These are phyloP conservation scores for Meteorus sp. DNA, from an alignment of 1,140 invertebrate species.

Conservation along the genomic window DNA sequence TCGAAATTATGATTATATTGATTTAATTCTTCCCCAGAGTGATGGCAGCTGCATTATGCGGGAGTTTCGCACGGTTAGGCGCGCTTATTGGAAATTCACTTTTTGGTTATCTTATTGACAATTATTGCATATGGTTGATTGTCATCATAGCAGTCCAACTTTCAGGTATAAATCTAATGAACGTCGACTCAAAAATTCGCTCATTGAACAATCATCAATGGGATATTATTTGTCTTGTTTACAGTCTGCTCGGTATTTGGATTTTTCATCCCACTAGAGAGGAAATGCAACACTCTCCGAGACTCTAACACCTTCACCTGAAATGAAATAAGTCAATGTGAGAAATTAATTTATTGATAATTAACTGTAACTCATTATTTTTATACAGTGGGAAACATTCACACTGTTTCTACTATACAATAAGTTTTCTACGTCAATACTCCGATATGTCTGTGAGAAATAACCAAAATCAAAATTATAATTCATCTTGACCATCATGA, in stretches of 20 bases:
- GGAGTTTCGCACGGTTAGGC: constrained; percentile 38
- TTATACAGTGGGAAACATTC: too few species aligned
- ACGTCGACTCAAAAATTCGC: too few species aligned
- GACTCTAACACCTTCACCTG: neutral
- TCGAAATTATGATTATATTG: neutral
- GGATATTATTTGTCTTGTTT: neutral
- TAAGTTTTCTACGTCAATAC: too few species aligned
- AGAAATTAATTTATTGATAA: too few species aligned
- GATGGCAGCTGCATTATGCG: constrained; percentile 38
- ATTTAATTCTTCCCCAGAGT: constrained; percentile 33
- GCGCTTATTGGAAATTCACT: constrained; percentile 40
- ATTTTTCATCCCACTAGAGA: neutral
- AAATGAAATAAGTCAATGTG: too few species aligned
- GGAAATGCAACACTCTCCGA: neutral
- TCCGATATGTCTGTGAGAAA: too few species aligned
- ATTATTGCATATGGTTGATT: constrained; percentile 39
- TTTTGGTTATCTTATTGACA: constrained; percentile 46
- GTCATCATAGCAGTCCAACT: constrained; percentile 36
- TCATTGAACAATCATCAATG: too few species aligned
- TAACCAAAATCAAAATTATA: too few species aligned
- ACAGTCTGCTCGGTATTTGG: neutral
- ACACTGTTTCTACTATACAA: too few species aligned
- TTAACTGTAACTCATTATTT: too few species aligned
- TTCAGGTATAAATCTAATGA: constrained; percentile 30
- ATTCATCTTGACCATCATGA: too few species aligned